Percentiles rank a stretch among this genome's conserved stretches.
Conservation (phyloP, 2,888 invertebrate species). For the Yponomeuta plumbellus region DNA sequence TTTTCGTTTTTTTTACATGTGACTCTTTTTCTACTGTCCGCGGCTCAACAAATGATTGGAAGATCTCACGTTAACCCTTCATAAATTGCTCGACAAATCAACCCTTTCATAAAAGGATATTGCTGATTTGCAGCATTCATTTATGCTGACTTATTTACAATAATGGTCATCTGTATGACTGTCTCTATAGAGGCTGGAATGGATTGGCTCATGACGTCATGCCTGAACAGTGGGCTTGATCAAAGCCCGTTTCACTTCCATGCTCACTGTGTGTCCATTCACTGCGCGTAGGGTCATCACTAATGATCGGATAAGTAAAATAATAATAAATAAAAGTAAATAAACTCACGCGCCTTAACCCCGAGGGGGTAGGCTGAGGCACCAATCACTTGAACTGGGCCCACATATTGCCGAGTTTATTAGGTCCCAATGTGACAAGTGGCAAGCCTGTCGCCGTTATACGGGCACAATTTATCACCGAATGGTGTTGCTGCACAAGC, state of each 20-base stretch:
- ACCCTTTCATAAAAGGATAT: constrained; percentile 2
- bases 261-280: constrained; percentile 3
- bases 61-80: neutral
- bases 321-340: no score
- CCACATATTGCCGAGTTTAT: no score
- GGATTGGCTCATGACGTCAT: constrained; percentile 58
- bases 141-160: constrained; percentile 7
- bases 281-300: constrained; percentile 8
- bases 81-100: neutral
- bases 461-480: no score
- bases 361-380: no score
- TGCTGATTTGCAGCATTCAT: neutral
- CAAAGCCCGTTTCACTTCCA: constrained; percentile 46
- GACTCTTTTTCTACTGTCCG: no score
- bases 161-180: neutral
- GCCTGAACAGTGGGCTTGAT: constrained; percentile 32
- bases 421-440: no score
- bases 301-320: neutral
- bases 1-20: no score
- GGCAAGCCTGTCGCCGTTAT: no score
- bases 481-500: no score
- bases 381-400: no score
- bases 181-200: constrained; percentile 34
- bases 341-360: no score
- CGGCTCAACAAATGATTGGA: neutral